phyloP scores from a whole-genome alignment of 1,140 invertebrate species.

The Diplogasteroides magnus region DNA sequence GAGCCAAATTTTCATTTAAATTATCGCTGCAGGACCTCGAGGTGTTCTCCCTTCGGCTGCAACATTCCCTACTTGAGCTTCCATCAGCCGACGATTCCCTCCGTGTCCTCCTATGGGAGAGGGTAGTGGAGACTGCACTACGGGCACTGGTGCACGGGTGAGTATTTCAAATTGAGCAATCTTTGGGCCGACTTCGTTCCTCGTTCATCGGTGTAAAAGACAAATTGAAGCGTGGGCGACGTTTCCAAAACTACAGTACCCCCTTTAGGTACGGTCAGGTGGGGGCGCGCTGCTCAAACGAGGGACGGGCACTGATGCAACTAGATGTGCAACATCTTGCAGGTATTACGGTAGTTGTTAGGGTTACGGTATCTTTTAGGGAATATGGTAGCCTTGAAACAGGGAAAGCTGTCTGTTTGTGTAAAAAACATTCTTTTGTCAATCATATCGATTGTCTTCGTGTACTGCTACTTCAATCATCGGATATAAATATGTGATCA shows the following conservation, averaged over 20 bases:
- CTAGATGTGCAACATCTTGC: conserved; percentile 87
- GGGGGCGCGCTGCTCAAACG: conserved; percentile 85
- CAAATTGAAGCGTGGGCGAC: no score
- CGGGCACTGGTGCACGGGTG: conserved; percentile 85
- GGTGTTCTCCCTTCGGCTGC: conserved; percentile 30
- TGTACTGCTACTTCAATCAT: no score
- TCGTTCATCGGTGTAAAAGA: neutral
- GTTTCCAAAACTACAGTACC: no score
- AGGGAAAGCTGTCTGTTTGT: no score
- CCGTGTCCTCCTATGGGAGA: conserved; percentile 71
- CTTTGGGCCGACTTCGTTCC: neutral
- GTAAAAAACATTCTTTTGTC: no score
- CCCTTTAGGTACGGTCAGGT: conserved; percentile 41
- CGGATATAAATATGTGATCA: conserved; percentile 79
- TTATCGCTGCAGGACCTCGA: conserved; percentile 43
- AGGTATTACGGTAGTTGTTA: no score
- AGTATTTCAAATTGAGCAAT: conserved; percentile 35
- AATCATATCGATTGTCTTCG: no score
- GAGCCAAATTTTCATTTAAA: no score
- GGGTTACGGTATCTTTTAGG: no score
- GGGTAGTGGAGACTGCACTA: conserved; percentile 74
- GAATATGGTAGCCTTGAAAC: no score
- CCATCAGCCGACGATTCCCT: conserved; percentile 5
- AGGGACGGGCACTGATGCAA: conserved; percentile 91
- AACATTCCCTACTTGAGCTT: neutral